Evolutionary conservation across 2,797 vertebrate genomes (phyloP), one percentile per base, ranked within the genome.

Genomic region (Melanotaenia boesemani): DNA sequence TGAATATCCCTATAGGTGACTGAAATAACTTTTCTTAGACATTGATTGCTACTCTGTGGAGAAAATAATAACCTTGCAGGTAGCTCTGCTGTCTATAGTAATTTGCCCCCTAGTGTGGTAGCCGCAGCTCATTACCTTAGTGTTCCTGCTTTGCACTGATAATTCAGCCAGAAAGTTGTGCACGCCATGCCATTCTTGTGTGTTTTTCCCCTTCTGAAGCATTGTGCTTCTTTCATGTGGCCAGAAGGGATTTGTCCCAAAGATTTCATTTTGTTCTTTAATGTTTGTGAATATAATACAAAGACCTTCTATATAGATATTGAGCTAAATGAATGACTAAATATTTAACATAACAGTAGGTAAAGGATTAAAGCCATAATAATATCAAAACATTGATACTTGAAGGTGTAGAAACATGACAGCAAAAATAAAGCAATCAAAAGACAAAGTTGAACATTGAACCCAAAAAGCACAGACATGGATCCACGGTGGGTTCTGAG

Each of bases 31-130:
- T 86, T 67, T 80, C 24, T 26, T 8, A 74, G 44, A 63, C 76
- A 76, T 83, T 71, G 86, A 85, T 84, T 83, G 67, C 65, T 64
- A 44, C 63, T 71, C 13, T 39, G 30, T 63, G 62, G 66, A 76
- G 70, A 70, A 80, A 85, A 83, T 82, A 86, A 85, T 82, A 86
- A 84, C 75, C 77, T 82, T 37, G 55, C 67, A 67, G 74, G 72
- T 81, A 72, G 65, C 63, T 72, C 44, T 44, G 30, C 55, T 70
- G 72, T 86, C 73, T 67, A 16, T 63, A 61, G 60, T 67, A 63
- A 77, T 86, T 81, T 65, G 26, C 60, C 79, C 80, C 66, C 56
- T 56, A 58, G 63, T n/a, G 70, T 7, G 61, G 16, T 24, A 24
- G 61, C 73, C 66, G 80, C 86, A 85, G 70, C 85, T 87, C 80